Conservation (phyloP, 2,888 invertebrate genomes). For the Limnephilus lunatus region DNA sequence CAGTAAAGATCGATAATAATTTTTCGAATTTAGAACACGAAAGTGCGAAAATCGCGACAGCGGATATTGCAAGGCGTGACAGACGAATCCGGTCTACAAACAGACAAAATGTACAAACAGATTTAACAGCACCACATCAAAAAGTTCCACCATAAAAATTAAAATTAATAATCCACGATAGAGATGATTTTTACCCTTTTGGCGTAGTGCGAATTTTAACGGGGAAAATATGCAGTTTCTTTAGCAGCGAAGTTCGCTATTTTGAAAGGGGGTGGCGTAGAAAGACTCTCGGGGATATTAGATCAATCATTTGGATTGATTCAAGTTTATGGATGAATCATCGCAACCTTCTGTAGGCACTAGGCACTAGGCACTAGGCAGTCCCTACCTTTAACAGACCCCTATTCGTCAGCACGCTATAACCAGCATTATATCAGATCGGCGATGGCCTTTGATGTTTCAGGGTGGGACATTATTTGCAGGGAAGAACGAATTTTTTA, state of each 20-base stretch:
- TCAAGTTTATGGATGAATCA: constrained; percentile 13
- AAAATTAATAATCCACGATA: background rate
- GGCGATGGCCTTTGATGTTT: background rate
- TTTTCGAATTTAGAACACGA: background rate
- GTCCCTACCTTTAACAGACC: background rate
- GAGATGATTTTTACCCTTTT: background rate
- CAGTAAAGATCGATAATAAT: background rate
- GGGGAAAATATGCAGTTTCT: background rate
- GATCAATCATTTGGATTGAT: constrained; percentile 28
- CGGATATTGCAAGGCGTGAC: constrained; percentile 30
- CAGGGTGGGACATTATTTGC: background rate
- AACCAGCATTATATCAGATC: background rate
- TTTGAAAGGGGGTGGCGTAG: constrained; percentile 12
- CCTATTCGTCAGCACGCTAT: constrained; percentile 3
- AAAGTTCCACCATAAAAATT: background rate
- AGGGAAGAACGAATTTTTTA: background rate
- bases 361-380: background rate
- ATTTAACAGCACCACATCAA: background rate
- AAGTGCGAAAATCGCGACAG: constrained; percentile 5
- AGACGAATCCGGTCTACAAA: background rate
- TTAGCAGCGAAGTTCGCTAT: background rate
- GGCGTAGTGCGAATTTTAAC: background rate
- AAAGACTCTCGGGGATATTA: background rate
- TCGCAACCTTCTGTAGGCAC: background rate
- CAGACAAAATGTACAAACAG: background rate